phyloP scores from a whole-genome alignment of 64 coral and sea anemone genomes.

The Actinia equina region DNA sequence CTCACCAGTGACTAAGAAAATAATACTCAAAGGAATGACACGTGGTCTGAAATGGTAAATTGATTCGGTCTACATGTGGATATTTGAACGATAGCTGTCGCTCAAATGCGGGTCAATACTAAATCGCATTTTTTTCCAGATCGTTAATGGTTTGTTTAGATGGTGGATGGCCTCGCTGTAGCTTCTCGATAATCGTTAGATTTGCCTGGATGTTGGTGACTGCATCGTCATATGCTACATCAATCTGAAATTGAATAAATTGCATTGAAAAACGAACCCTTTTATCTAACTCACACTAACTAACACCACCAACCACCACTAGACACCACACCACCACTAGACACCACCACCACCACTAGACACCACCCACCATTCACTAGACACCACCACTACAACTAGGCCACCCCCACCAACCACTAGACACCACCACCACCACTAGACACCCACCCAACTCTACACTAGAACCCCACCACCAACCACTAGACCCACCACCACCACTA shows the following conservation, averaged over 20 bases:
- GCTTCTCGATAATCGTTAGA: not conserved
- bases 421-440: too few relatives aligned
- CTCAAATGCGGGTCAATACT: not conserved
- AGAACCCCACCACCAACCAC: too few relatives aligned
- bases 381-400: too few relatives aligned
- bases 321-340: too few relatives aligned
- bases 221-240: not conserved
- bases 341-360: too few relatives aligned
- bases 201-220: slow-evolving; percentile 2
- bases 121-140: not conserved
- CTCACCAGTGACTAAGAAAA: not conserved
- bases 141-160: not conserved
- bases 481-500: too few relatives aligned
- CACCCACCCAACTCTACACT: too few relatives aligned
- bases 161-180: not conserved
- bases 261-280: not conserved
- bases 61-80: not conserved
- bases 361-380: too few relatives aligned
- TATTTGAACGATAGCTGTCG: not conserved
- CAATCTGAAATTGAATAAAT: not conserved
- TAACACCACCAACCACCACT: too few relatives aligned
- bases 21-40: too few relatives aligned
- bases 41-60: not conserved
- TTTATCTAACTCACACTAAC: not conserved
- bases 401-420: too few relatives aligned